Conservation (phyloP, 2,113 vertebrate species). For the Rhinopomastus cyanomelas region DNA sequence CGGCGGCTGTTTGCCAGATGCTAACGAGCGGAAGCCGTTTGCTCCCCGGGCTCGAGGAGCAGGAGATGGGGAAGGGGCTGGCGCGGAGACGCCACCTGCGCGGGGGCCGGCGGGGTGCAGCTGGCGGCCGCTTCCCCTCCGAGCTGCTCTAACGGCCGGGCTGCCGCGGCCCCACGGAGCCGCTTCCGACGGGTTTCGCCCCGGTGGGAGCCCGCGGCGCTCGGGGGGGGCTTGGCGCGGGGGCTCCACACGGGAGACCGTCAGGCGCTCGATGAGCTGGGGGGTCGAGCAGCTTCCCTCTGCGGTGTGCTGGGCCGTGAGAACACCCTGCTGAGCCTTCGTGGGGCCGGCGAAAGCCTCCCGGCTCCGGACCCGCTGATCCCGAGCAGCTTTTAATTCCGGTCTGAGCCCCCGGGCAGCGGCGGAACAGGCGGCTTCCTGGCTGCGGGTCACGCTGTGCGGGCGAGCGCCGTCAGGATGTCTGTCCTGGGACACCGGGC, state of each 20-base stretch:
- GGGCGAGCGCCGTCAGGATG: background rate
- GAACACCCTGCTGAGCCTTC: constrained; percentile 1
- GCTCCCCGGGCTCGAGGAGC: background rate
- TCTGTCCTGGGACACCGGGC: background rate
- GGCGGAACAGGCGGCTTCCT: background rate
- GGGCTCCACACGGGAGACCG: accelerated
- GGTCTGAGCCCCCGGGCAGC: background rate
- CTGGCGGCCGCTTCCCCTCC: background rate
- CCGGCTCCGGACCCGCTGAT: background rate
- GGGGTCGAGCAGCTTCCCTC: too few relatives aligned
- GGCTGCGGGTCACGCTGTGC: background rate
- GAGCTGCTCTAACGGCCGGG: background rate
- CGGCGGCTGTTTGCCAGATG: constrained; percentile 22
- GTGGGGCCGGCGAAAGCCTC: background rate
- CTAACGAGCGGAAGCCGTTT: constrained; percentile 6
- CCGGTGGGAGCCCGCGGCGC: background rate
- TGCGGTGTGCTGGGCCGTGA: too few relatives aligned
- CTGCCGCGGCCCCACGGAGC: background rate
- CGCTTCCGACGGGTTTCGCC: background rate
- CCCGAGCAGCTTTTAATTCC: constrained; percentile 21
- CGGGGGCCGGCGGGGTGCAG: background rate
- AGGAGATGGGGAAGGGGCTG: background rate
- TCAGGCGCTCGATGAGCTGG: background rate
- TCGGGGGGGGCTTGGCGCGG: background rate
- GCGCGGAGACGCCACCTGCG: background rate